Percentiles rank a stretch among this genome's conserved stretches.
Conservation (phyloP, 1,140 invertebrate species). For the Zaprionus camerounensis region DNA sequence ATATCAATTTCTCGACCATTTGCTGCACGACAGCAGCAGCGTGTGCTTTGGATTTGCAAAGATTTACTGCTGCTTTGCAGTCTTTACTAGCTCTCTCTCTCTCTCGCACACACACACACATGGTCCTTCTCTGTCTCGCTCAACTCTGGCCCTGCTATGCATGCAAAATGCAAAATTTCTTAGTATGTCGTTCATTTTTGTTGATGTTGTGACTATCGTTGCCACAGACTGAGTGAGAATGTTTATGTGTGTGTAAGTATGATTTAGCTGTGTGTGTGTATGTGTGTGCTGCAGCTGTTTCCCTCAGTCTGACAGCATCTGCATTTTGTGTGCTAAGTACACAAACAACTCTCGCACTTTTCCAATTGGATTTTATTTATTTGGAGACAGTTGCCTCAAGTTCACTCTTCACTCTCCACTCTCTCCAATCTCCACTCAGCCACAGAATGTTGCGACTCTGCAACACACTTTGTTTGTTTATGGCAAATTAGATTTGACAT, state of each 20-base stretch:
- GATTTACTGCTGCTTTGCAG: slow-evolving; percentile 1
- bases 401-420: slow-evolving; percentile 3
- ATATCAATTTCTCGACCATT: slow-evolving; percentile 18
- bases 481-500: slow-evolving; percentile 36
- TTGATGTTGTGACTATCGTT: slow-evolving; percentile 22
- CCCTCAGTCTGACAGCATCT: slow-evolving; percentile 46
- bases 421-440: background rate
- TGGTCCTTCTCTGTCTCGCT: background rate
- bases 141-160: slow-evolving; percentile 5
- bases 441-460: slow-evolving; percentile 31
- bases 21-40: background rate
- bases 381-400: slow-evolving; percentile 35
- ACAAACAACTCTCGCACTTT: slow-evolving; percentile 47
- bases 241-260: background rate
- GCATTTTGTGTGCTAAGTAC: slow-evolving; percentile 37
- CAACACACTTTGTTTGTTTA: slow-evolving; percentile 24
- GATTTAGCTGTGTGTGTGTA: slow-evolving; percentile 1
- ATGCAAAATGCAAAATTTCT: slow-evolving; percentile 30
- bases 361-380: slow-evolving; percentile 53
- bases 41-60: background rate
- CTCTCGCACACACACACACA: background rate
- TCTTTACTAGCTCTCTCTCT: background rate
- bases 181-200: slow-evolving; percentile 18
- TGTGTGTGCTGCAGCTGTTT: slow-evolving; percentile 22
- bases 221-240: background rate